These are phyloP conservation scores for Ephydatia muelleri DNA, from an alignment of 37 sponge, comb jelly and placozoan species.

Conservation along the genomic window DNA sequence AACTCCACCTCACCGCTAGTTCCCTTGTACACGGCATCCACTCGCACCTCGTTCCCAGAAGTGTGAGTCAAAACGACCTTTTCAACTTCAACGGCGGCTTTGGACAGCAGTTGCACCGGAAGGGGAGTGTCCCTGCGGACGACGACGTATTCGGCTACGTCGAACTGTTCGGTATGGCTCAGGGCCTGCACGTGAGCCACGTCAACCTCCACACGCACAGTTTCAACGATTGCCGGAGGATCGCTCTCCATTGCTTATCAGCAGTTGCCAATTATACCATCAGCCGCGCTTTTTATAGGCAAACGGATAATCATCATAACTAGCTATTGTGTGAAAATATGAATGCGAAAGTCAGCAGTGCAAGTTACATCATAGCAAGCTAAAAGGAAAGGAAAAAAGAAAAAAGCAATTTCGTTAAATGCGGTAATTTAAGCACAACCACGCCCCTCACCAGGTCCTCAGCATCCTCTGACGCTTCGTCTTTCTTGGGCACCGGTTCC, in stretches of 20 bases:
- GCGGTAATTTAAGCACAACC: background rate
- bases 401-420: background rate
- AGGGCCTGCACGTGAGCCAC: slow-evolving; percentile 30
- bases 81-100: background rate
- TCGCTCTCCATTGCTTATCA: background rate
- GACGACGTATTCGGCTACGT: slow-evolving; percentile 32
- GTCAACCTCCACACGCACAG: slow-evolving; percentile 33
- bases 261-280: background rate
- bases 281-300: no score
- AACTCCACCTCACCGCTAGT: background rate
- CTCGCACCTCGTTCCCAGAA: slow-evolving; percentile 5
- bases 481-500: slow-evolving; percentile 15
- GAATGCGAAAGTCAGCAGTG: background rate
- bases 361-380: slow-evolving; percentile 78
- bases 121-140: slow-evolving; percentile 39
- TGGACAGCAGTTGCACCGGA: slow-evolving; percentile 26
- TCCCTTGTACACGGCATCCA: slow-evolving; percentile 5
- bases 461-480: slow-evolving; percentile 56
- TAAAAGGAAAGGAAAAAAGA: slow-evolving; percentile 8
- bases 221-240: background rate
- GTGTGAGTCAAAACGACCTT: slow-evolving; percentile 29
- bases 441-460: slow-evolving; percentile 71
- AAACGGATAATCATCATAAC: background rate
- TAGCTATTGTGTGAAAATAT: background rate
- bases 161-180: slow-evolving; percentile 38